Evolutionary conservation across 2,113 vertebrate species (phyloP).

Genomic region (Rhabdornis inornatus): DNA sequence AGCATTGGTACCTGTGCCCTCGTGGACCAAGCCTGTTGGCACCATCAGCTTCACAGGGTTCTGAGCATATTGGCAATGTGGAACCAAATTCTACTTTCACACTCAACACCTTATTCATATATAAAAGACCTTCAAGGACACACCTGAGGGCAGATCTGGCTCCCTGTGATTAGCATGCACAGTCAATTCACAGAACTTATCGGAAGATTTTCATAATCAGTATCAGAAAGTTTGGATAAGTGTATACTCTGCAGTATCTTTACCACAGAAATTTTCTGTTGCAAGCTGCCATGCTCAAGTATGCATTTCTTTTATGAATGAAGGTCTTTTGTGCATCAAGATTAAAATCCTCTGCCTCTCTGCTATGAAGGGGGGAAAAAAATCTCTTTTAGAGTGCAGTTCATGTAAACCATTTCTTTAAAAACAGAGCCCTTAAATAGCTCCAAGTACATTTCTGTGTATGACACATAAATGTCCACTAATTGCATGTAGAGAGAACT

Average conservation of each 20-base stretch:
- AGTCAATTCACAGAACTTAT: not conserved
- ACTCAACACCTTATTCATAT: not conserved
- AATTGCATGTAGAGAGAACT: constrained; percentile 80
- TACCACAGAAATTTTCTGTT: constrained; percentile 56
- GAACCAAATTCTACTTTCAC: not conserved
- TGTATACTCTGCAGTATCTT: constrained; percentile 24
- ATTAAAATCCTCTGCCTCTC: constrained; percentile 75
- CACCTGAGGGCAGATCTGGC: constrained; percentile 8
- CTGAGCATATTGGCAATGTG: not conserved
- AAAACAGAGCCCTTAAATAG: constrained; percentile 75
- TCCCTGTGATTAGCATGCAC: not conserved
- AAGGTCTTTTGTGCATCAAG: constrained; percentile 71
- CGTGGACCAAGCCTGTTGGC: not conserved
- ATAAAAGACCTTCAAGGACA: not conserved
- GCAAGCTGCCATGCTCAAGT: constrained; percentile 53
- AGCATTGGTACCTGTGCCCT: not conserved
- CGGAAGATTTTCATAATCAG: not conserved
- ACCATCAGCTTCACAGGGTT: not conserved
- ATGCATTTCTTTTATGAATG: constrained; percentile 71
- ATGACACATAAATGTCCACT: constrained; percentile 81
- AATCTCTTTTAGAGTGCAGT: constrained; percentile 66
- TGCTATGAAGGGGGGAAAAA: constrained; percentile 42
- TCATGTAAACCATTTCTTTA: constrained; percentile 76
- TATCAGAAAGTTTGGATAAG: constrained; percentile 17
- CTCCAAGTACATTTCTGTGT: constrained; percentile 71